Evolutionary conservation across 2,113 vertebrate genomes (phyloP).

Genomic region (mouse (Mus musculus)): GRCm39 chr16:3971501-3972000

Average conservation of each 20-base stretch:
- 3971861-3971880: not conserved
- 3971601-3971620: rapidly evolving
- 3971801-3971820: not conserved
- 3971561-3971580: not conserved
- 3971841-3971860: not conserved
- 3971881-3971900: not conserved
- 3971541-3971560: not conserved
- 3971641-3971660: not conserved
- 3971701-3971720: not conserved
- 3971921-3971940: not conserved
- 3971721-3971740: not conserved
- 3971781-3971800: not conserved
- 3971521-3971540: not conserved
- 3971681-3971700: not conserved
- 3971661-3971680: not conserved
- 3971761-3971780: not conserved
- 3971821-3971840: not conserved
- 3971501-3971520: not conserved
- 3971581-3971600: not conserved
- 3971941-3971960: not conserved
- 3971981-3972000: not conserved
- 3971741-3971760: not conserved
- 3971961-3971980: not conserved
- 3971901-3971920: not conserved
- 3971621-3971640: not conserved